Base-by-base conservation (phyloP, 2,888 invertebrate genomes). In the Hofmannophila pseudospretella region DNA sequence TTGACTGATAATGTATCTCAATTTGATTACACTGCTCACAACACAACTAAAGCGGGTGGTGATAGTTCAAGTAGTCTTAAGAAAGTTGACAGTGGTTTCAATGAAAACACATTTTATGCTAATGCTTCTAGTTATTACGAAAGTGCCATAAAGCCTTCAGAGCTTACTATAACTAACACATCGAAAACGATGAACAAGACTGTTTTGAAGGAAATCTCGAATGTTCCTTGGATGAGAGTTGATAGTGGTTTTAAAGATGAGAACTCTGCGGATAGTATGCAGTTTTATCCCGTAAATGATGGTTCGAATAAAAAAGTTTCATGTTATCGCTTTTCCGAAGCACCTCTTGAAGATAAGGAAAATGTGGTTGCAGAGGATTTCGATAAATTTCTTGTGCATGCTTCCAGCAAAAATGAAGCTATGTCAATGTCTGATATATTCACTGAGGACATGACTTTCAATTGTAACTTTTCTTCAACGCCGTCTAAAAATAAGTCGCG, bases 61-160 rank as follows among this genome's bases (percentile, higher is more conserved):
- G 74, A 80, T 37, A 63, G 55, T 39, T 71, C 78, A 13, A 55
- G 58, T 48, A 80, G 74, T 44, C 77, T 81, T 57, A 85, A 80
- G 54, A 70, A 71, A 61, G 54, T 79, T 9, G 82, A 84, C 39
- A 87, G 86, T 45, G 87, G 86, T 7, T 85, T 77, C 41, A 81
- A 79, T 40, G 87, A 87, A 39, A 77, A 81, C 32, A 82, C 81
- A 3, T 82, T 80, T 39, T 82, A 73, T 53, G 61, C 64, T 4
- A 80, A 79, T 47, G 77, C 76, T 26, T 82, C 82, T 51, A 84
- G 85, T 67, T 84, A 84, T 47, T 85, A 85, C 39, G 82, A 84
- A 58, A 81, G 85, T 74, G 81, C 84, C 71, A 85, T 85, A 77
- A 84, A 82, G 60, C 82, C 82, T 22, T 84, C 84, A n/a, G 85